Evolutionary conservation across 2,888 invertebrate genomes (phyloP).

Genomic region (Euplexia lucipara): DNA sequence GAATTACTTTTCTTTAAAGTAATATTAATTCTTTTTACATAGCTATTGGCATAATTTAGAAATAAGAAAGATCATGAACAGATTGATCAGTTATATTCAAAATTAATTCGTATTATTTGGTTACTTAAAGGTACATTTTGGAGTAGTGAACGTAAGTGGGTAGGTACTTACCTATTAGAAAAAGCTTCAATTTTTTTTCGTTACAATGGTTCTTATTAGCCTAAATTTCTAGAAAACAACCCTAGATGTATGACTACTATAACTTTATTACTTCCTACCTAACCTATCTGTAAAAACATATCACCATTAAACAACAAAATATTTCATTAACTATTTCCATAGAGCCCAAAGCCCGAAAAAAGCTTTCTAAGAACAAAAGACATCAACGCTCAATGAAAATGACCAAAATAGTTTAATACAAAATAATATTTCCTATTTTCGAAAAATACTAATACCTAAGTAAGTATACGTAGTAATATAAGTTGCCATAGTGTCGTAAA

Average conservation of each 20-base stretch:
- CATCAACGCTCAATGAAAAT: slow-evolving; percentile 69
- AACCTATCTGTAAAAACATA: not conserved
- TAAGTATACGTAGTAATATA: too few relatives aligned
- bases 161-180: too few relatives aligned
- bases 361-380: slow-evolving; percentile 67
- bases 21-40: not conserved
- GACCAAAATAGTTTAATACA: slow-evolving; percentile 4
- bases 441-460: not conserved
- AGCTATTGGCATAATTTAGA: not conserved
- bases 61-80: too few relatives aligned
- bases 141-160: too few relatives aligned
- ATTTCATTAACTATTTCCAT: not conserved
- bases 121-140: too few relatives aligned
- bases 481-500: not conserved
- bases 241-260: not conserved
- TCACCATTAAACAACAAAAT: not conserved
- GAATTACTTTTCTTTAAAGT: not conserved
- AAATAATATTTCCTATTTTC: not conserved
- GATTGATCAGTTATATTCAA: too few relatives aligned
- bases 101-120: too few relatives aligned
- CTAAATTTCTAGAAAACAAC: not conserved
- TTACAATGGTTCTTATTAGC: not conserved
- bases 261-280: rapidly evolving
- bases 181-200: not conserved
- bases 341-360: not conserved